A percentile compares a stretch with the other conserved stretches of the same genome.
These are phyloP conservation scores for Megaustenia siamemsis DNA, from an alignment of 2,888 invertebrate species.

Conservation along the genomic window DNA sequence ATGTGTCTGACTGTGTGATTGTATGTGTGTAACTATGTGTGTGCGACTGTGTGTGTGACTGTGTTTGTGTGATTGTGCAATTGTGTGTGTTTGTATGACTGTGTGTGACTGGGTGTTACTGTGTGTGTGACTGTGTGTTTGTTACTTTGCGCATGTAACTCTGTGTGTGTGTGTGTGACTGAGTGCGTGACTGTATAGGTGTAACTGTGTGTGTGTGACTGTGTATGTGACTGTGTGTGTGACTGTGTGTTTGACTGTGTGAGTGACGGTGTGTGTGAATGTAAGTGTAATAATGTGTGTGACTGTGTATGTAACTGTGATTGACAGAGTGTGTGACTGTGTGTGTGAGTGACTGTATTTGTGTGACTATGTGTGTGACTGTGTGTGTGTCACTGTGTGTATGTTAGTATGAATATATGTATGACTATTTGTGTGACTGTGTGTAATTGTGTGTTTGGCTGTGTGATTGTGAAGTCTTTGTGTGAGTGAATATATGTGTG, in stretches of 20 bases:
- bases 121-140: too few species aligned
- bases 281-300: constrained; percentile 14
- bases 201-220: constrained; percentile 3
- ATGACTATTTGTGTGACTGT: too few species aligned
- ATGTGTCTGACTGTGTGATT: background rate
- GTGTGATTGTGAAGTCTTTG: background rate
- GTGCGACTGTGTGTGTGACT: too few species aligned
- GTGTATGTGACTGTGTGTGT: constrained; percentile 1
- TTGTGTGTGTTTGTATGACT: too few species aligned
- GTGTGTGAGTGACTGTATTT: background rate
- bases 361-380: background rate
- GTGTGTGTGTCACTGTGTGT: too few species aligned
- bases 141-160: background rate
- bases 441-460: too few species aligned
- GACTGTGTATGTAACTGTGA: constrained; percentile 8
- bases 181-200: background rate
- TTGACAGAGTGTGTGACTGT: background rate
- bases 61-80: too few species aligned
- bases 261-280: constrained; percentile 3
- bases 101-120: too few species aligned
- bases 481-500: too few species aligned
- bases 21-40: too few species aligned
- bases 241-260: constrained; percentile 15
- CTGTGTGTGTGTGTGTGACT: background rate
- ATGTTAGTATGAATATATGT: too few species aligned